A percentile compares a stretch with the other conserved stretches of the same genome.
phyloP scores from a whole-genome alignment of 2,113 vertebrate genomes.

The Oncorhynchus gorbuscha region DNA sequence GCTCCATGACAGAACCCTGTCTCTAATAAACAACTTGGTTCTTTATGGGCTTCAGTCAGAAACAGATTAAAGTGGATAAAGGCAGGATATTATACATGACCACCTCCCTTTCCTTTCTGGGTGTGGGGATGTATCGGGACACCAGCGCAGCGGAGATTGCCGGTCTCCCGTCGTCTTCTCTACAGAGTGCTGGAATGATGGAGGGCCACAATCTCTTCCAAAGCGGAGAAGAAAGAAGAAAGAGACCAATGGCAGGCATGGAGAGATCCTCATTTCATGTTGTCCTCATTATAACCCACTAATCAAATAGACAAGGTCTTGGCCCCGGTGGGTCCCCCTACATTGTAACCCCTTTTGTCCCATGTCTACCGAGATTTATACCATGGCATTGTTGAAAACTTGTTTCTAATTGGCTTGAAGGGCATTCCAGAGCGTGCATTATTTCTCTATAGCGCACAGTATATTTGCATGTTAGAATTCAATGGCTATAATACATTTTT shows the following conservation, averaged over 20 bases:
- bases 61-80: conserved; percentile 3
- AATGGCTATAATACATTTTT: no score
- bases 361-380: not conserved
- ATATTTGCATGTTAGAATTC: no score
- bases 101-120: no score
- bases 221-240: conserved; percentile 8
- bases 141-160: conserved; percentile 22
- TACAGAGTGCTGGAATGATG: conserved; percentile 45
- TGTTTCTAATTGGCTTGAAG: no score
- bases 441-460: no score
- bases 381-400: no score
- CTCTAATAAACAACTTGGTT: not conserved
- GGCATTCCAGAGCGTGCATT: no score
- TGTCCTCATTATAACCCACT: not conserved
- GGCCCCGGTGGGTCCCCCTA: not conserved
- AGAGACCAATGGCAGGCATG: conserved; percentile 32
- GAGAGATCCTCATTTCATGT: conserved; percentile 15
- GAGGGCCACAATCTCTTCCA: conserved; percentile 43
- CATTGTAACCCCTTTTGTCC: not conserved
- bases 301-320: not conserved
- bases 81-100: not conserved
- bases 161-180: conserved; percentile 19
- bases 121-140: not conserved
- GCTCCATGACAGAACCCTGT: not conserved
- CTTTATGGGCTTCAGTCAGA: not conserved